These are phyloP conservation scores for Aythya baeri DNA, from an alignment of 2,113 vertebrate genomes.

Conservation along the genomic window DNA sequence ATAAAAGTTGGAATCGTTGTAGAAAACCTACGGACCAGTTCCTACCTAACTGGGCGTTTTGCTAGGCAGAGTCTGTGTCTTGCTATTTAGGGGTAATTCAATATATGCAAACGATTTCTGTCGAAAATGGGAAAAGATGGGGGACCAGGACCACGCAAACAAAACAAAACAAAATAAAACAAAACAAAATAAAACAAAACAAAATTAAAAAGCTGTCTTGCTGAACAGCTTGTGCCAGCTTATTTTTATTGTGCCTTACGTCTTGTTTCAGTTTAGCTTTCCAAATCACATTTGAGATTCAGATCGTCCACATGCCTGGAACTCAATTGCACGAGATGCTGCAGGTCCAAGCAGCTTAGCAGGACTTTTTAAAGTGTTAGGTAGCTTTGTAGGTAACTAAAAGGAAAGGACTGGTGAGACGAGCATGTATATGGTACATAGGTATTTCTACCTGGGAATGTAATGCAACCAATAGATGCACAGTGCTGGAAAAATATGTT, in stretches of 20 bases:
- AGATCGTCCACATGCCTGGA: not conserved
- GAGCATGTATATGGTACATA: not conserved
- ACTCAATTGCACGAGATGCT: not conserved
- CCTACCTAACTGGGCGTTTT: slow-evolving; percentile 22
- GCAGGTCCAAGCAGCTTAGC: not conserved
- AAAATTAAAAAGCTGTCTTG: fast-evolving
- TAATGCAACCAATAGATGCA: not conserved
- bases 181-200: too few relatives aligned
- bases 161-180: too few relatives aligned
- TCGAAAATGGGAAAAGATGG: not conserved
- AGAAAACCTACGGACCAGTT: not conserved
- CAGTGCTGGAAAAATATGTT: not conserved
- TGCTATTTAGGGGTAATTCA: slow-evolving; percentile 30
- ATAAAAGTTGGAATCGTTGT: not conserved
- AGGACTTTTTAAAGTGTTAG: not conserved
- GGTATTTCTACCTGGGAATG: not conserved
- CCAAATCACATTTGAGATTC: not conserved
- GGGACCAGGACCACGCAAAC: fast-evolving
- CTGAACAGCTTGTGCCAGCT: not conserved
- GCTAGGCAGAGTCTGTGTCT: slow-evolving; percentile 43
- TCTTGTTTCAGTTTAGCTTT: not conserved
- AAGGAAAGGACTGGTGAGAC: not conserved
- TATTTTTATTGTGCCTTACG: not conserved
- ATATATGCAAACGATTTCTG: not conserved
- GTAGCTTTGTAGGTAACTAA: not conserved